These are phyloP conservation scores for Peromyscus melanophrys DNA, from an alignment of 2,797 vertebrate genomes.

Conservation along the genomic window DNA sequence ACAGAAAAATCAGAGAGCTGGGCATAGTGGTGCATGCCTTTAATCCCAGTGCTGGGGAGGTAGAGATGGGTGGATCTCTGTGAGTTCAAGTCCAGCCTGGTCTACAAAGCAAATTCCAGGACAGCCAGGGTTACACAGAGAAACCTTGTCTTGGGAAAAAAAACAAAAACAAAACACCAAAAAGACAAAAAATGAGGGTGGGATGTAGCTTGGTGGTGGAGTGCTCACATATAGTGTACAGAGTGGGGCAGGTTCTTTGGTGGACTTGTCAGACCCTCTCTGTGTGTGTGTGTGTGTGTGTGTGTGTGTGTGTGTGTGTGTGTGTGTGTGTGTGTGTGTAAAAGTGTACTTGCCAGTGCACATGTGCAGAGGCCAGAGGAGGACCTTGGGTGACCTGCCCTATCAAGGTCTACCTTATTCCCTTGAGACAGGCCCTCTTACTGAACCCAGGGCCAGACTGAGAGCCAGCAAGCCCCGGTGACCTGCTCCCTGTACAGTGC, in stretches of 20 bases:
- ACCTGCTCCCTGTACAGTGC: background rate
- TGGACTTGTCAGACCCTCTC: constrained; percentile 18
- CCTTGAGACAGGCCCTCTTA: background rate
- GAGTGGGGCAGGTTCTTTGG: background rate
- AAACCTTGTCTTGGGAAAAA: background rate
- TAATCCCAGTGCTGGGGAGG: background rate
- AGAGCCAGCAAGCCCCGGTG: background rate
- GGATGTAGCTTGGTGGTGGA: background rate
- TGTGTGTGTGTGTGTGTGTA: background rate
- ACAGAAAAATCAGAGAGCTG: background rate
- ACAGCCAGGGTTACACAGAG: background rate
- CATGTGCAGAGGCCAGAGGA: background rate
- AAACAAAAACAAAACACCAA: background rate
- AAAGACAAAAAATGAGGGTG: background rate
- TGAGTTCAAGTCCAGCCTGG: background rate
- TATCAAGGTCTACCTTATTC: background rate
- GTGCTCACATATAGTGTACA: background rate
- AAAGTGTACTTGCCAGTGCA: background rate
- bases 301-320: background rate
- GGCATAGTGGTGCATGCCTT: background rate
- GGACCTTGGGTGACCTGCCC: background rate
- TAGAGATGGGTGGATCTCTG: background rate
- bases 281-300: no score
- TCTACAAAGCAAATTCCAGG: background rate
- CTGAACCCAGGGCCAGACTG: background rate